phyloP scores from a whole-genome alignment of 2,888 invertebrate species.

The Platypus cylindrus region DNA sequence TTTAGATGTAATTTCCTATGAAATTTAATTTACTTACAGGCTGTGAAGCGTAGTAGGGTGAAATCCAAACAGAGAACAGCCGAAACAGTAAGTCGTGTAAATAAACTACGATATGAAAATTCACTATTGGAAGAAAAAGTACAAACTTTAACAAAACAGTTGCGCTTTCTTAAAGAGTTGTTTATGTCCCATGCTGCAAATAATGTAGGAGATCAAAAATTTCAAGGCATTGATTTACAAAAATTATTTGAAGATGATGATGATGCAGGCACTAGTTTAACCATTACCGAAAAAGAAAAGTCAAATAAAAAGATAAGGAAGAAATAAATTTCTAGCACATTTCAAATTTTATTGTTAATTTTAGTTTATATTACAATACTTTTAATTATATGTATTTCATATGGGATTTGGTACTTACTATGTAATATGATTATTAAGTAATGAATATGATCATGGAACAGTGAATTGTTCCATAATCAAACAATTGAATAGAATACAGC shows the following conservation, averaged over 20 bases:
- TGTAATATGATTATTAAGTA: too few species aligned
- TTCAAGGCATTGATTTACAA: slow-evolving; percentile 44
- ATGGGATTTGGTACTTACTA: too few species aligned
- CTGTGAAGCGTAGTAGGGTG: slow-evolving; percentile 69
- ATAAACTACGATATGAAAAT: slow-evolving; percentile 63
- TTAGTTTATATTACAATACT: too few species aligned
- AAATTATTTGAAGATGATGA: slow-evolving; percentile 42
- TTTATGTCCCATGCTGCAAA: slow-evolving; percentile 69
- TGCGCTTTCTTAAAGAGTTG: slow-evolving; percentile 67
- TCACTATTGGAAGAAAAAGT: slow-evolving; percentile 70
- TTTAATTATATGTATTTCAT: too few species aligned
- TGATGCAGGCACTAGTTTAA: slow-evolving; percentile 16
- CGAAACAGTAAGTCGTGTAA: slow-evolving; percentile 63
- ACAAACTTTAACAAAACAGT: slow-evolving; percentile 65
- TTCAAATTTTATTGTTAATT: too few species aligned
- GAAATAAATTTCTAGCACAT: too few species aligned
- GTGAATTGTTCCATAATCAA: too few species aligned
- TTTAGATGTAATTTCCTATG: not conserved
- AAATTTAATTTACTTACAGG: slow-evolving; percentile 42
- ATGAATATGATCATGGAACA: too few species aligned
- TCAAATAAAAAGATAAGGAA: too few species aligned
- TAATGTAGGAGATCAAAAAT: slow-evolving; percentile 39
- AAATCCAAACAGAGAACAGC: slow-evolving; percentile 67
- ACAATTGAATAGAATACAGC: too few species aligned
- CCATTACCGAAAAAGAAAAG: not conserved